phyloP scores from a whole-genome alignment of 92 coral and sea anemone species.

The Parazoanthus swiftii region DNA sequence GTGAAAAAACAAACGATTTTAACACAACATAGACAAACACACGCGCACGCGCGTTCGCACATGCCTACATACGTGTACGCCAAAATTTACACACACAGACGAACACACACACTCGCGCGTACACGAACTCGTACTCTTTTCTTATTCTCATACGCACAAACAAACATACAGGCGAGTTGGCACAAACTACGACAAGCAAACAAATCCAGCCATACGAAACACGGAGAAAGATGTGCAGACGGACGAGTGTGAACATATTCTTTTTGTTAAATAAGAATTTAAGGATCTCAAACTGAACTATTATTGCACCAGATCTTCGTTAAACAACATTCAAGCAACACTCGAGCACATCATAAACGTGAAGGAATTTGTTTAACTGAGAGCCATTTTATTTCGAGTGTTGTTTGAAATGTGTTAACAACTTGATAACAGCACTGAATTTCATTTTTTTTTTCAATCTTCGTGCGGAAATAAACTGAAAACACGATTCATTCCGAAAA shows the following conservation, averaged over 20 bases:
- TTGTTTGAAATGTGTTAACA: constrained; percentile 15
- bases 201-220: not conserved
- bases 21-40: not conserved
- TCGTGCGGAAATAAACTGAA: not conserved
- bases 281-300: not conserved
- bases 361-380: not conserved
- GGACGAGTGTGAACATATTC: not conserved
- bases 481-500: not conserved
- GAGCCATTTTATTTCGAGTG: constrained; percentile 31
- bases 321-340: constrained; percentile 14
- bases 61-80: too few species aligned
- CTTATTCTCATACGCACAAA: too few species aligned
- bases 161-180: not conserved
- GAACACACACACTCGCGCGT: too few species aligned
- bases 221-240: too few species aligned
- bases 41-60: not conserved
- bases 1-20: not conserved
- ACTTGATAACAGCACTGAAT: constrained; percentile 26
- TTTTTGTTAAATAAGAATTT: not conserved
- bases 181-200: not conserved
- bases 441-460: constrained; percentile 22
- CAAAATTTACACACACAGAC: too few species aligned
- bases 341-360: not conserved
- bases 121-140: too few species aligned
- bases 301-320: not conserved